These are phyloP conservation scores for Thunnus thynnus DNA, from an alignment of 2,113 vertebrate species.

Conservation along the genomic window DNA sequence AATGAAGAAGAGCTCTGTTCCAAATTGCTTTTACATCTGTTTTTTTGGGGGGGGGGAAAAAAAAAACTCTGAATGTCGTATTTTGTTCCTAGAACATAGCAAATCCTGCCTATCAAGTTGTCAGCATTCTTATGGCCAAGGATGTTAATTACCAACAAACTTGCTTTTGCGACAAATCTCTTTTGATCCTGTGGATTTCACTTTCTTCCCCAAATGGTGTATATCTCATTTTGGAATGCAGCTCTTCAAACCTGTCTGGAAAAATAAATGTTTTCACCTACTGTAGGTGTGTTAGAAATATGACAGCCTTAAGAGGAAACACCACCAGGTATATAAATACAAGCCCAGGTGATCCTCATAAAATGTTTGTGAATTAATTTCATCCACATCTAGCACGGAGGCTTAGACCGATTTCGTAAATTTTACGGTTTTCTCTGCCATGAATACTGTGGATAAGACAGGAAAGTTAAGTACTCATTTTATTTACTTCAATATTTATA, in stretches of 20 bases:
- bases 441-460: conserved; percentile 50
- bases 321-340: conserved; percentile 32
- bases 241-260: conserved; percentile 53
- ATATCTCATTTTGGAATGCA: conserved; percentile 62
- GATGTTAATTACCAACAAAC: conserved; percentile 36
- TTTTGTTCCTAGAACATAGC: conserved; percentile 14
- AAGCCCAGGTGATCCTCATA: conserved; percentile 27
- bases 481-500: conserved; percentile 65
- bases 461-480: conserved; percentile 33
- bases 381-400: conserved; percentile 26
- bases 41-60: neutral
- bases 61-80: conserved; percentile 44
- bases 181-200: conserved; percentile 54
- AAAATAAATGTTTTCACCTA: conserved; percentile 21
- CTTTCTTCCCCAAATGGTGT: conserved; percentile 35
- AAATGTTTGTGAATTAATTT: conserved; percentile 45
- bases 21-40: conserved; percentile 55
- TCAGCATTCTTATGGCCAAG: conserved; percentile 57
- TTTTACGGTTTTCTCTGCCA: conserved; percentile 30
- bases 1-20: conserved; percentile 61
- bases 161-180: conserved; percentile 29
- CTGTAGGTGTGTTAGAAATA: conserved; percentile 47
- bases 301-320: conserved; percentile 63
- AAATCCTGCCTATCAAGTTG: conserved; percentile 52
- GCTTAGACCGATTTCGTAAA: conserved; percentile 15